Evolutionary conservation across 2,888 invertebrate species (phyloP), one percentile per base, ranked within the genome.

Genomic region (Megaustenia siamemsis): DNA sequence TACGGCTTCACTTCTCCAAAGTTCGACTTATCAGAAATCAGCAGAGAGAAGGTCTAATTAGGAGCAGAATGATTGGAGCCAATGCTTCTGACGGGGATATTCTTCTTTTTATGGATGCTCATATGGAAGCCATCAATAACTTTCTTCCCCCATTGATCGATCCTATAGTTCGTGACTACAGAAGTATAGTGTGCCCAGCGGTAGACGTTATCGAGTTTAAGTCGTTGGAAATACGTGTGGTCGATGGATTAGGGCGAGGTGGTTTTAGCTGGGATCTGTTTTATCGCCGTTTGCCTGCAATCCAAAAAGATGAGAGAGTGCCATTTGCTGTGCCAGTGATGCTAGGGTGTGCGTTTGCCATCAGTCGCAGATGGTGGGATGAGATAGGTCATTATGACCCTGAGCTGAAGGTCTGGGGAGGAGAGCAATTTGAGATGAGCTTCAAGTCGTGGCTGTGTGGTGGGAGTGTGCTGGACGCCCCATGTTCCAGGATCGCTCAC

Each of bases 331-430:
- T 85, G 1, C 86, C 86, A 3, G 76, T 76, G 5, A 79, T 87
- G 76, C 63, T 99, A 73, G 99, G 99, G 82, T 99, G 99, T 8
- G 95, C 99, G 10, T 99, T 99, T 94, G 97, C 98, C 86, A 99
- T 99, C 88, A 97, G 98, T 94, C 96, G 96, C 92, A 94, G 95
- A 86, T 99, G 98, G 95, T 99, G 99, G 94, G 97, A 98, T 94
- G 96, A 96, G 88, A 95, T 99, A 66, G 99, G 99, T 83, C 98
- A 98, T 60, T 99, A 99, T 94, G 99, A 99, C 94, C 97, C 97
- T 78, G 99, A 98, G 28, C 99, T 99, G 94, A 99, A 99, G 94
- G 99, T 99, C 92, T 99, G 99, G 99, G 99, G 99, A 86, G 98
- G 98, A 69, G 98, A 99, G 94, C 99, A 99, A 28, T 81, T 95